A percentile compares a stretch with the other conserved stretches of the same genome.
Evolutionary conservation across 2,888 invertebrate genomes (phyloP).

Genomic region (Zygogramma bicolorata): DNA sequence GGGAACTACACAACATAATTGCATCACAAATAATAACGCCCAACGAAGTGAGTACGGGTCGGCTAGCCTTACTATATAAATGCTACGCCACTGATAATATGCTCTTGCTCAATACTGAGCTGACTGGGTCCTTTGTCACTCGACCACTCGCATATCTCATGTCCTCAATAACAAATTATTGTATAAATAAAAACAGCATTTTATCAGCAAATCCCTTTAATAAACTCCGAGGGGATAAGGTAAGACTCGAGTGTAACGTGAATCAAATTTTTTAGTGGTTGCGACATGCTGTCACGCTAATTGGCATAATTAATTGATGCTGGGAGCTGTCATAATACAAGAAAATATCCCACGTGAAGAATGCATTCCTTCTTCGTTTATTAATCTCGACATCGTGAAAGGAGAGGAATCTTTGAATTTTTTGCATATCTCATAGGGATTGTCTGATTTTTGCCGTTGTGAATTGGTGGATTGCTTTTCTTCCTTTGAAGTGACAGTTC

Average conservation of each 20-base stretch:
- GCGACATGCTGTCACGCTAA: conserved; percentile 34
- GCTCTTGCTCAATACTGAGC: conserved; percentile 41
- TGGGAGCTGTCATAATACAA: conserved; percentile 30
- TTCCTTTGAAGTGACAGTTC: too few relatives aligned
- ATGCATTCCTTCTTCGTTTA: not conserved
- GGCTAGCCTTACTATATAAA: not conserved
- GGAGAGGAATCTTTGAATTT: not conserved
- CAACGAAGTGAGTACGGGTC: not conserved
- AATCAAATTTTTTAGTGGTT: conserved; percentile 30
- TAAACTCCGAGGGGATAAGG: conserved; percentile 31
- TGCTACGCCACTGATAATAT: conserved; percentile 9
- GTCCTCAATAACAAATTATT: conserved; percentile 53
- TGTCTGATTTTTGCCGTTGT: not conserved
- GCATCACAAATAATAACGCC: too few relatives aligned
- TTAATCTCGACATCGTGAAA: not conserved
- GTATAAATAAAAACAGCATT: conserved; percentile 49
- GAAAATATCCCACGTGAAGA: conserved; percentile 9
- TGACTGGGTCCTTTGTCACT: conserved; percentile 46
- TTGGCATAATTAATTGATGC: conserved; percentile 46
- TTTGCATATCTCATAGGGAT: not conserved
- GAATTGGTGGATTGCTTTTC: too few relatives aligned
- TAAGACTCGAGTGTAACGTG: conserved; percentile 13
- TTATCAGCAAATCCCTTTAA: conserved; percentile 41
- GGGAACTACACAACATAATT: too few relatives aligned
- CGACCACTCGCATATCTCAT: conserved; percentile 47